Evolutionary conservation across 2,113 vertebrate species (phyloP).

Genomic region (Chionomys nivalis): DNA sequence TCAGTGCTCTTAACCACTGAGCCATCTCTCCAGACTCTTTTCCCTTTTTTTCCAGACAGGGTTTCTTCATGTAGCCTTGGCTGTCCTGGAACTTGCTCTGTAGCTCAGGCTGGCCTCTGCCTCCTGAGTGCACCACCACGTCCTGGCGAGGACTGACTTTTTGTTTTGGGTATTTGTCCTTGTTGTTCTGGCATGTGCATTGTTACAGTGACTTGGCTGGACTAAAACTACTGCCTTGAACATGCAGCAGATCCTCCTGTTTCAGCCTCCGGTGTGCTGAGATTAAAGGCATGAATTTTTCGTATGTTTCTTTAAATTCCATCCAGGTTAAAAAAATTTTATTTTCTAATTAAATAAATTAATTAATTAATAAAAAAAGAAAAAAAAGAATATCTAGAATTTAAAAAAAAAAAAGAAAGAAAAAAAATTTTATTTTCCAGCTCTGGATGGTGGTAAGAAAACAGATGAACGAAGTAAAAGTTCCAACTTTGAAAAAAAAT

Average conservation of each 20-base stretch:
- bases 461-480: neutral
- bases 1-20: neutral
- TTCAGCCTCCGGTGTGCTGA: neutral
- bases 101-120: neutral
- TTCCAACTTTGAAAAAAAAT: slow-evolving; percentile 36
- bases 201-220: neutral
- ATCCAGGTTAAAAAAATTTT: slow-evolving; percentile 68
- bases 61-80: neutral
- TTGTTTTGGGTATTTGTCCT: neutral
- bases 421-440: slow-evolving; percentile 61
- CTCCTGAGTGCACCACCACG: neutral
- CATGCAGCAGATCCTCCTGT: neutral
- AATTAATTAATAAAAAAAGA: no score
- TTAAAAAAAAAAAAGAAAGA: no score
- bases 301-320: slow-evolving; percentile 46
- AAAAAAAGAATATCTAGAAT: no score
- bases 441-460: slow-evolving; percentile 41
- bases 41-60: neutral
- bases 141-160: accelerated
- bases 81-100: neutral
- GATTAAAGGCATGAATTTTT: neutral
- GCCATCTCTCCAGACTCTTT: neutral
- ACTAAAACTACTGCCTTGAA: neutral
- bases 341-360: no score
- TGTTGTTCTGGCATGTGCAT: neutral